Conservation (phyloP, 2,113 vertebrate species). For the Cyprinus carpio region DNA sequence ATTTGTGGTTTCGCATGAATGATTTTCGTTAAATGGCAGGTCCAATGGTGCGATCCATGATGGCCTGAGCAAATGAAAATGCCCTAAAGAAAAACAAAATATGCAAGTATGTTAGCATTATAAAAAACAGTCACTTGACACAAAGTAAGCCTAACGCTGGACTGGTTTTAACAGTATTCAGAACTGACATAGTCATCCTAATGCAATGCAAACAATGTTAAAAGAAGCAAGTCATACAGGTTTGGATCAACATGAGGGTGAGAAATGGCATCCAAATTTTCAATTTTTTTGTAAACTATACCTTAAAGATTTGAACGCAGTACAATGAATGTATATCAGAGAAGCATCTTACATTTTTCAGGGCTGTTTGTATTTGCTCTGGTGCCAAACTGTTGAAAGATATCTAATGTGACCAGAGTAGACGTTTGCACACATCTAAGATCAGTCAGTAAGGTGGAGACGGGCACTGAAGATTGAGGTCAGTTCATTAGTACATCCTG, state of each 20-base stretch:
- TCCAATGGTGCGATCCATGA: conserved; percentile 11
- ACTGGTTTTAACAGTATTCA: conserved; percentile 7
- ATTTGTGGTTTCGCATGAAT: conserved; percentile 6
- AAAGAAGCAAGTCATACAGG: background rate
- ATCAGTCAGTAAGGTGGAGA: conserved; percentile 2
- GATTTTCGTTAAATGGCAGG: conserved; percentile 31
- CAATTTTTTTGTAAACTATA: background rate
- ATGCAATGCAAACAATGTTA: background rate
- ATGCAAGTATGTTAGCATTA: conserved; percentile 5
- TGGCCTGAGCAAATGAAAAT: conserved; percentile 26
- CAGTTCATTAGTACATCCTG: conserved; percentile 20
- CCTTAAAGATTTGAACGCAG: background rate
- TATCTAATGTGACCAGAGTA: background rate
- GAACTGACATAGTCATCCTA: background rate
- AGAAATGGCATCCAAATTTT: background rate
- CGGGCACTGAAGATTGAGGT: conserved; percentile 14
- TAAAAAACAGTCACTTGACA: background rate
- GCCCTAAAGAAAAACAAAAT: conserved; percentile 16
- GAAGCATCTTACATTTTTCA: background rate
- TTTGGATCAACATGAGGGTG: background rate
- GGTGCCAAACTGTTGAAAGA: background rate
- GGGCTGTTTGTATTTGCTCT: background rate
- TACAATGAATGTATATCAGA: background rate
- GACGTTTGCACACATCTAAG: background rate
- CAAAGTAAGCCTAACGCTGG: background rate